Percentiles rank a stretch among this genome's conserved stretches.
phyloP scores from a whole-genome alignment of 2,888 invertebrate species.

The Opisthograptis luteolata region DNA sequence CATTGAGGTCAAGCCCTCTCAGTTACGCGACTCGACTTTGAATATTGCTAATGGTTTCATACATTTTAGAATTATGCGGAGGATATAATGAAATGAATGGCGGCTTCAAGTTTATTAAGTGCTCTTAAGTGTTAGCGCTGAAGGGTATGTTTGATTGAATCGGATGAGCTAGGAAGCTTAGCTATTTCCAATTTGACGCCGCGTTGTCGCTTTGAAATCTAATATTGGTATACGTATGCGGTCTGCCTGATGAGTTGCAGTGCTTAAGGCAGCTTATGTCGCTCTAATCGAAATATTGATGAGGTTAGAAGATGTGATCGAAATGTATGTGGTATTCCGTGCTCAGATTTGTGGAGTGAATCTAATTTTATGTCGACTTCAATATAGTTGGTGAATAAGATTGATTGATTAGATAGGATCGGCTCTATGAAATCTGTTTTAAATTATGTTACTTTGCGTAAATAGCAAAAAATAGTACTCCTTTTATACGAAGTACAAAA shows the following conservation, averaged over 20 bases:
- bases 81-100: constrained; percentile 19
- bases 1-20: constrained; percentile 52
- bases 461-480: no score
- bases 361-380: constrained; percentile 2
- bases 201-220: background rate
- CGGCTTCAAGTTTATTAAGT: constrained; percentile 26
- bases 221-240: background rate
- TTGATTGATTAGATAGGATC: no score
- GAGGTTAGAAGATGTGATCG: background rate
- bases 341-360: background rate
- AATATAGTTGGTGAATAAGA: no score
- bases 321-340: no score
- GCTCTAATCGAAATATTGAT: constrained; percentile 3
- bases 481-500: no score
- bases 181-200: constrained; percentile 3
- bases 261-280: background rate
- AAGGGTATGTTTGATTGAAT: constrained; percentile 9
- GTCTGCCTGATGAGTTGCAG: background rate
- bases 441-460: no score
- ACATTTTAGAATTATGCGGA: constrained; percentile 30
- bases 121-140: constrained; percentile 18
- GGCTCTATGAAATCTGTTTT: no score
- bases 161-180: background rate
- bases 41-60: constrained; percentile 35
- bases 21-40: constrained; percentile 32